Percentiles rank a stretch among this genome's conserved stretches.
Conservation (phyloP, 2,888 invertebrate species). For the Hyposoter didymator region DNA sequence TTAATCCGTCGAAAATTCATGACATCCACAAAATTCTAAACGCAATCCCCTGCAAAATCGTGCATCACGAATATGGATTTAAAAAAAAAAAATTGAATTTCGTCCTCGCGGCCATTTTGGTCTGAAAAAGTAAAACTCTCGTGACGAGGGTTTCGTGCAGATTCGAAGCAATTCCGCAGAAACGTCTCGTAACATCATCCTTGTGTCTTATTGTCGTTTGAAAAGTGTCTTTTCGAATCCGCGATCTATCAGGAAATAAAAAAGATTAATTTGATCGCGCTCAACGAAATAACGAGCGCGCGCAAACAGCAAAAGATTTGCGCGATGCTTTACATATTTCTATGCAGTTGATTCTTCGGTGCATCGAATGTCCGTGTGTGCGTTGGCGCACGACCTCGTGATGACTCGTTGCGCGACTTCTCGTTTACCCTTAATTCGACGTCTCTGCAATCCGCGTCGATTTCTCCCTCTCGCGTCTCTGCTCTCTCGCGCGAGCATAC, state of each 20-base stretch:
- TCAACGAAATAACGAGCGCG: constrained; percentile 22
- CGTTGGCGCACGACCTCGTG: constrained; percentile 60
- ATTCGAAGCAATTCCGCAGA: neutral
- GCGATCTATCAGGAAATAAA: constrained; percentile 53
- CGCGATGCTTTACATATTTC: neutral
- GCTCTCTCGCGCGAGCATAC: constrained; percentile 24
- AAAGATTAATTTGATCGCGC: constrained; percentile 21
- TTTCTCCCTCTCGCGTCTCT: constrained; percentile 51
- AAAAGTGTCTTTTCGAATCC: constrained; percentile 39
- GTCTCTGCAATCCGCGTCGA: constrained; percentile 63
- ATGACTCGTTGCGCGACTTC: constrained; percentile 62
- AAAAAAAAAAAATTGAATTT: too few species aligned
- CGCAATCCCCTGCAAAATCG: too few species aligned
- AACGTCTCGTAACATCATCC: too few species aligned
- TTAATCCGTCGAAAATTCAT: too few species aligned
- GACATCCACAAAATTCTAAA: too few species aligned
- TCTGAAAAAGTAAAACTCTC: constrained; percentile 22
- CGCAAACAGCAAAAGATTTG: too few species aligned
- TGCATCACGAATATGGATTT: too few species aligned
- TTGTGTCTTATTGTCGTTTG: neutral
- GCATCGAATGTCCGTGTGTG: constrained; percentile 27
- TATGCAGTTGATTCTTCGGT: constrained; percentile 25
- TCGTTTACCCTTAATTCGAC: constrained; percentile 68
- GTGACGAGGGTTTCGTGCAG: constrained; percentile 41
- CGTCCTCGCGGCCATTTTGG: constrained; percentile 52